Evolutionary conservation across 2,888 invertebrate species (phyloP), one percentile per base, ranked within the genome.

Genomic region (Diplazon laetatorius): DNA sequence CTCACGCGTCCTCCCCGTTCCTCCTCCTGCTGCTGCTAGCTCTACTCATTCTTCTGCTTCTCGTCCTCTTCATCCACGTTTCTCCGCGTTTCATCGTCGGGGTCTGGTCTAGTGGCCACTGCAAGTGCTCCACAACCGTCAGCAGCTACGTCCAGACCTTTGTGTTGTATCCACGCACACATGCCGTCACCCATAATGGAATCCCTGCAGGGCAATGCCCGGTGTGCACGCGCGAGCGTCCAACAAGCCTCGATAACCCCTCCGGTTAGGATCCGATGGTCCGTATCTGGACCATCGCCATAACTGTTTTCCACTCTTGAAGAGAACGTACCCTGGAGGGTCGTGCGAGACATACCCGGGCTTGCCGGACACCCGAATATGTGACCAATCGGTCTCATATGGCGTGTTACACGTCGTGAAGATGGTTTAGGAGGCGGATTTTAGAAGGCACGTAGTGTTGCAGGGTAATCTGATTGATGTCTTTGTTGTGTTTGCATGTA

Each of bases 1-100:
- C 59, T 62, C 68, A 48, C 39, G 71, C 76, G 42, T 82, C 72
- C 79, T 66, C 84, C 59, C 10, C 48, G 14, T 46, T 39, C 44
- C 46, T 30, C 35, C 20, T 48, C 60, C 37, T 68, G 68, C 35
- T 20, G 37, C 39, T 42, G n/a, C 55, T n/a, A n/a, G n/a, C n/a
- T n/a, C n/a, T n/a, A n/a, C n/a, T n/a, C n/a, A n/a, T n/a, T n/a
- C n/a, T n/a, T n/a, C n/a, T n/a, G n/a, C n/a, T 68, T 76, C 78
- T 66, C 72, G 55, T 55, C 72, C 78, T 75, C 73, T 76, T 75
- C 35, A 30, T 66, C 55, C 52, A 30, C 68, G 42, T 66, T 37
- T 65, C 22, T 22, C 18, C 60, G 22, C 46, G 63, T 30, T 66
- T 35, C 10, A 68, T 39, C 65, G 44, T 62, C 55, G n/a, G n/a